These are phyloP conservation scores for Cyanoramphus novaezelandiae DNA, from an alignment of 2,113 vertebrate species.

Conservation along the genomic window DNA sequence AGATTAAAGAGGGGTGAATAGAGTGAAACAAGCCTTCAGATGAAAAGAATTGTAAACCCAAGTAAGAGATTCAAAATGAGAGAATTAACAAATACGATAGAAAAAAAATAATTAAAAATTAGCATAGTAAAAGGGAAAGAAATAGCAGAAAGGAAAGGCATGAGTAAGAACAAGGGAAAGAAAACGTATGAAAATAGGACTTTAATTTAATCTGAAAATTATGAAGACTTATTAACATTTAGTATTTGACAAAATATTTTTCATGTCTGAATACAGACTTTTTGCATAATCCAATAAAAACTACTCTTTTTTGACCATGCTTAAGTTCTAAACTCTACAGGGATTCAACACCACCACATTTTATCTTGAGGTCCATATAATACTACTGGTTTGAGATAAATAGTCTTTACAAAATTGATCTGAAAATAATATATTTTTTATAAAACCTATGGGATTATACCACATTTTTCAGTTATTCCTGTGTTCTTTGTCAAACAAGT, in stretches of 20 bases:
- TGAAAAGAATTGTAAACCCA: neutral
- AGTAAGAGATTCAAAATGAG: neutral
- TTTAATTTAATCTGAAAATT: neutral
- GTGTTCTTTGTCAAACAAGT: neutral
- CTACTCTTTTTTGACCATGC: neutral
- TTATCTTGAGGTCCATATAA: neutral
- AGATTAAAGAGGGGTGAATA: neutral
- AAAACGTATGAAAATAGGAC: neutral
- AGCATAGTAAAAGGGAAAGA: neutral
- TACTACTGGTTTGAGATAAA: neutral
- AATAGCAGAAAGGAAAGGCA: neutral
- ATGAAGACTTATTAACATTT: neutral
- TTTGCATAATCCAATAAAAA: neutral
- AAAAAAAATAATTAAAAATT: neutral
- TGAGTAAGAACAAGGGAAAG: neutral
- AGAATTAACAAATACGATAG: neutral
- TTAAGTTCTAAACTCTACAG: neutral
- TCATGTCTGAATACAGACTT: neutral
- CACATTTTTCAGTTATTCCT: neutral
- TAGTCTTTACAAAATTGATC: neutral
- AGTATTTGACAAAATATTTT: neutral
- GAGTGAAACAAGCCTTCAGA: neutral
- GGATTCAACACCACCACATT: neutral
- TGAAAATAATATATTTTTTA: neutral
- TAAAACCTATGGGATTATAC: neutral